Percentiles rank a stretch among this genome's conserved stretches.
phyloP scores from a whole-genome alignment of 2,113 vertebrate genomes.

The Collichthys lucidus region DNA sequence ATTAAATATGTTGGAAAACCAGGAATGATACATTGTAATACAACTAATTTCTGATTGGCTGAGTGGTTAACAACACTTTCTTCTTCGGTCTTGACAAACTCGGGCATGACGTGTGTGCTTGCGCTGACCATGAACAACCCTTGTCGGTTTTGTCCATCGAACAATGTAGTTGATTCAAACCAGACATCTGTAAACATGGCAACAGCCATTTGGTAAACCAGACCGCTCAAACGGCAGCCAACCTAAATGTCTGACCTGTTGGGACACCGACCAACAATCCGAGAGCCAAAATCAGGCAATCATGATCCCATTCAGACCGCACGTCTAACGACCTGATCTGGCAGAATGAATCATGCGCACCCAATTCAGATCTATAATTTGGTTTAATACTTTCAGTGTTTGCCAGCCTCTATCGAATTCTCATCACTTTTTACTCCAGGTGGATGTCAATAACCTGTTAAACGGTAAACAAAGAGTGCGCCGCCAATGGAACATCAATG shows the following conservation, averaged over 20 bases:
- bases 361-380: background rate
- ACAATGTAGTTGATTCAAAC: background rate
- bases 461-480: background rate
- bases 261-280: too few relatives aligned
- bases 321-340: background rate
- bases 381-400: background rate
- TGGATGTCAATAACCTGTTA: background rate
- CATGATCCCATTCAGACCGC: background rate
- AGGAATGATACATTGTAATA: too few relatives aligned
- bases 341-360: background rate
- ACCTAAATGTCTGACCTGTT: background rate
- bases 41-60: too few relatives aligned
- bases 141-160: background rate
- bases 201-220: background rate
- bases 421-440: background rate
- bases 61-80: too few relatives aligned
- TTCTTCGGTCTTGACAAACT: too few relatives aligned
- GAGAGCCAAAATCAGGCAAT: background rate
- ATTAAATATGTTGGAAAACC: too few relatives aligned
- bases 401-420: background rate
- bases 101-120: too few relatives aligned
- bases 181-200: background rate
- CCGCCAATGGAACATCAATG: slow-evolving; percentile 1
- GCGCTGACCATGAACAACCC: too few relatives aligned
- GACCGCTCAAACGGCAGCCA: background rate